Evolutionary conservation across 2,888 invertebrate genomes (phyloP).

Genomic region (Formica aserva): DNA sequence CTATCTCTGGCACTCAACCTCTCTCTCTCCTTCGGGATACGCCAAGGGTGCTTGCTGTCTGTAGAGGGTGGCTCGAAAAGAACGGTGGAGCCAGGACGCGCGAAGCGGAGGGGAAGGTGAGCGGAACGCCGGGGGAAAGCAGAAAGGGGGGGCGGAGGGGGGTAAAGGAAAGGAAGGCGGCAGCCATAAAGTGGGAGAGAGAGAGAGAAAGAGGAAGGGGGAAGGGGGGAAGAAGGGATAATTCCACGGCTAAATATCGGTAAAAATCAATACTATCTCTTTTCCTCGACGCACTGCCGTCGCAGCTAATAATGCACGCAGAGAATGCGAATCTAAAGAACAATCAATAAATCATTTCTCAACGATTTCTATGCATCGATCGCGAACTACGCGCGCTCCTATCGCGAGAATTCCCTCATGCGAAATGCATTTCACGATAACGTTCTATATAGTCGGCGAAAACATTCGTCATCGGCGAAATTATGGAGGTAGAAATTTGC

Average conservation of each 20-base stretch:
- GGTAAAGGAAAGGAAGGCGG: constrained; percentile 62
- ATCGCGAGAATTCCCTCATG: constrained; percentile 36
- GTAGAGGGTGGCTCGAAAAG: constrained; percentile 66
- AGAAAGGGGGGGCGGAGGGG: constrained; percentile 57
- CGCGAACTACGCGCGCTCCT: constrained; percentile 14
- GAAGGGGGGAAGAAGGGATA: constrained; percentile 79
- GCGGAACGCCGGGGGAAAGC: constrained; percentile 74
- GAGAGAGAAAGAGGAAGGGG: constrained; percentile 72
- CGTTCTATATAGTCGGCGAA: constrained; percentile 34
- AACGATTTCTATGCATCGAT: constrained; percentile 44
- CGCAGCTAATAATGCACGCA: constrained; percentile 79
- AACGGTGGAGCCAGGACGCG: constrained; percentile 51
- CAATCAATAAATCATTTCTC: constrained; percentile 48
- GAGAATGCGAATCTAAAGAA: constrained; percentile 54
- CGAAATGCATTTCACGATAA: constrained; percentile 43
- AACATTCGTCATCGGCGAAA: constrained; percentile 37
- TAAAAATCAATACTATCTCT: constrained; percentile 85
- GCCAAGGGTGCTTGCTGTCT: constrained; percentile 69
- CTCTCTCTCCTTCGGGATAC: constrained; percentile 63
- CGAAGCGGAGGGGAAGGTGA: constrained; percentile 49
- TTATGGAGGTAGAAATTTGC: constrained; percentile 22
- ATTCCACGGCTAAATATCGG: constrained; percentile 85
- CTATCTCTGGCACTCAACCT: constrained; percentile 64
- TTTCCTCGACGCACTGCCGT: constrained; percentile 77
- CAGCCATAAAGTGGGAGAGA: constrained; percentile 62